These are phyloP conservation scores for Corvus moneduloides DNA, from an alignment of 2,113 vertebrate genomes.

Conservation along the genomic window DNA sequence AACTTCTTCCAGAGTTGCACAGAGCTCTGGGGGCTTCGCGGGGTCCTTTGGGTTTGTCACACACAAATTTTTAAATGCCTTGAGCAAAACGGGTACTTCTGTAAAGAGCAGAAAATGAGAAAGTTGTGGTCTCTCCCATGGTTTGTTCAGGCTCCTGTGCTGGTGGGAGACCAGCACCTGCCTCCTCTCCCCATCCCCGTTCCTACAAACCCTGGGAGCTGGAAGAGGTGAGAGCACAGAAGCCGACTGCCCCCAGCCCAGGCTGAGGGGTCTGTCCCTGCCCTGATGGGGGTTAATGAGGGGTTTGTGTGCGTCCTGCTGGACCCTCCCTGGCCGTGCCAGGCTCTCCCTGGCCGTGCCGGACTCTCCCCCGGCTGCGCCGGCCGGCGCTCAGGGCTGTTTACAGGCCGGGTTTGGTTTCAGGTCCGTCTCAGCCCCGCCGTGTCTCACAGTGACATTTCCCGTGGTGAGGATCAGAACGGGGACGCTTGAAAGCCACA, in stretches of 20 bases:
- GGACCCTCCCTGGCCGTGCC: rapidly evolving
- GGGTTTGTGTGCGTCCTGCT: rapidly evolving
- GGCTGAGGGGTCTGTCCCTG: not conserved
- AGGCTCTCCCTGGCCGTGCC: rapidly evolving
- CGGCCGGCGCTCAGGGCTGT: not conserved
- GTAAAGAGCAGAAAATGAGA: not conserved
- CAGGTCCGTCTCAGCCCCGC: not conserved
- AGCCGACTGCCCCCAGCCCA: not conserved
- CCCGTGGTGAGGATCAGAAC: not conserved
- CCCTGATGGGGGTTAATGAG: rapidly evolving
- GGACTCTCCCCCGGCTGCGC: not conserved
- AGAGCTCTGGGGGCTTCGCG: rapidly evolving
- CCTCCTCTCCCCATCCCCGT: rapidly evolving
- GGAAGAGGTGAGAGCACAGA: not conserved
- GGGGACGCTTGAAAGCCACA: not conserved
- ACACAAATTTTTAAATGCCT: rapidly evolving
- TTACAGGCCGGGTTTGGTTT: not conserved
- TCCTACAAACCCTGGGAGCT: not conserved
- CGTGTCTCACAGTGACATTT: not conserved
- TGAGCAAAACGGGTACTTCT: rapidly evolving
- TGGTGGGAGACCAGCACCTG: not conserved
- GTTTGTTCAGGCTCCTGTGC: not conserved
- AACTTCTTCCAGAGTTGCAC: not conserved
- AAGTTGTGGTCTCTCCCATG: not conserved
- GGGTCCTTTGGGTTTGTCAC: rapidly evolving